Evolutionary conservation across 2,797 vertebrate genomes (phyloP), one percentile per base, ranked within the genome.

Genomic region (Crax fasciolata): DNA sequence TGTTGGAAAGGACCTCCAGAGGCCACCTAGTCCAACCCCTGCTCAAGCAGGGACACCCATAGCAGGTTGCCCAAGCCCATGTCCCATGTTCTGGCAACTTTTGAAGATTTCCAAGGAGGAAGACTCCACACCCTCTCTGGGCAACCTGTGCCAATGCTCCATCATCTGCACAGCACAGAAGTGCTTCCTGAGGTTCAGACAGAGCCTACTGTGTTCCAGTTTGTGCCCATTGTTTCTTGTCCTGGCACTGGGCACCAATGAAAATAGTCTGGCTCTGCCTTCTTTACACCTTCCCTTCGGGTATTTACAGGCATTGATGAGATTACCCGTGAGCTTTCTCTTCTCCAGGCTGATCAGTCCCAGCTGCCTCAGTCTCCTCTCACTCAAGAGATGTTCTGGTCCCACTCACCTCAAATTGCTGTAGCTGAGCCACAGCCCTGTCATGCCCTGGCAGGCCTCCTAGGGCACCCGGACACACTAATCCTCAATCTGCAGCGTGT

Each of bases 381-480:
- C 13, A 21, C 3, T 38, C 1, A 0, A 84, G 54, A 44, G 21
- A 24, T 32, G 9, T 7, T 63, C 1, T 3, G 66, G 66, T 44
- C 4, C 54, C 48, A 19, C 24, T 49, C 8, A 10, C 16, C 32
- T 52, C 43, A 12, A 0, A 9, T 39, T 1, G 0, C 39, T 71
- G 28, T 43, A 65, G 14, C 27, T 44, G 55, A 82, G 58, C 39
- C 54, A 48, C 0, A 2, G 44, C 14, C 51, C 52, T 2, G 1
- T 17, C 46, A 9, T 3, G 0, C 35, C 89, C 11, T 18, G 55
- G 19, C 41, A 65, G 27, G 38, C 12, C 21, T 73, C 55, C 44
- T 1, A 2, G 15, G 24, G 15, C 44, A 30, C 23, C 15, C 1
- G 0, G 11, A 44, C n/a, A 20, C 0, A 1, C 27, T 61, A 15